Evolutionary conservation across 2,888 invertebrate species (phyloP).

Genomic region (Geotrupes spiniger): DNA sequence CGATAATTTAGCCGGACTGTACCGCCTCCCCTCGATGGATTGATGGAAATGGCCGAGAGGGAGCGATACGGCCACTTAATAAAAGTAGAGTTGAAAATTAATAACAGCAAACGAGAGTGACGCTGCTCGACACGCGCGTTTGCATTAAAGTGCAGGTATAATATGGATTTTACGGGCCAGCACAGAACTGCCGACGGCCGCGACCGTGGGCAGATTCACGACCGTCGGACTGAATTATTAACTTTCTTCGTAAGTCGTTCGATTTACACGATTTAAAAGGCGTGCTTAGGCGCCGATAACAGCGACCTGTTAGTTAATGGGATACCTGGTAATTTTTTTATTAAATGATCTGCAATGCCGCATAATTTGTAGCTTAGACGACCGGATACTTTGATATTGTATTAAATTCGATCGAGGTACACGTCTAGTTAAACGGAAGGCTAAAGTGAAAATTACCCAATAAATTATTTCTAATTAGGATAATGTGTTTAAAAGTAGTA

Average conservation of each 20-base stretch:
- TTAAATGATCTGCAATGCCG: neutral
- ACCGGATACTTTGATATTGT: no score
- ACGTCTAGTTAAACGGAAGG: no score
- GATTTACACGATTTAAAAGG: neutral
- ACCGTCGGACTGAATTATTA: slow-evolving; percentile 1
- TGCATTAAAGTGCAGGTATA: no score
- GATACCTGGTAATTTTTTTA: neutral
- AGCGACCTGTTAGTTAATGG: neutral
- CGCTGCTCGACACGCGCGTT: neutral
- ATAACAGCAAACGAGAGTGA: neutral
- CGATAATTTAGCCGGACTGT: slow-evolving; percentile 25
- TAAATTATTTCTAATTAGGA: no score
- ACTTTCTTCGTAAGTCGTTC: slow-evolving; percentile 1
- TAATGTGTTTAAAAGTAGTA: no score
- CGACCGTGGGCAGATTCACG: neutral
- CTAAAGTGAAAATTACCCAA: no score
- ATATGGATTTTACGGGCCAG: slow-evolving; percentile 7
- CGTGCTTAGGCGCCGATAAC: neutral
- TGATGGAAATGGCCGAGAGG: no score
- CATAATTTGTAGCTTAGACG: no score
- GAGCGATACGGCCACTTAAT: slow-evolving; percentile 16
- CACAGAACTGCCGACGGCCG: slow-evolving; percentile 2
- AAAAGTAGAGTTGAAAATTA: slow-evolving; percentile 14
- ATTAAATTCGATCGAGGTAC: no score
- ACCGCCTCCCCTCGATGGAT: slow-evolving; percentile 20